Base-by-base conservation (phyloP, 2,113 vertebrate species). In the Microcebus murinus region DNA sequence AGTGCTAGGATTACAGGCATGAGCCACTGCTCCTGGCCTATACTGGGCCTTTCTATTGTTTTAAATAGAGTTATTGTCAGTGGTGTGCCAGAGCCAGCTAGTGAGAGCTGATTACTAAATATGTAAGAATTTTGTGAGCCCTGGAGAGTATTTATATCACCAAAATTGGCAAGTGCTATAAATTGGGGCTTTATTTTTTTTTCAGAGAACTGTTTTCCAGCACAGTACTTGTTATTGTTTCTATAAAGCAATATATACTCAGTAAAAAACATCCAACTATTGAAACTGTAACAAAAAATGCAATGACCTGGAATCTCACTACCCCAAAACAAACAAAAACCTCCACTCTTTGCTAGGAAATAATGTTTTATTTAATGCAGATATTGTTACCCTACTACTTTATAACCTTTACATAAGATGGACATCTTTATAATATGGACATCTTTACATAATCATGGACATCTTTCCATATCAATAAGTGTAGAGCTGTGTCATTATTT, bases 221-320 rank as follows among this genome's bases (percentile, higher is more conserved):
- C 27, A 96, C 0, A 85, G 73, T 39, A 45, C 15, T 95, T 88
- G 34, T 76, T 95, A 93, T 25, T 59, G 13, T 96, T 96, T 93
- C 67, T 86, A 63, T 87, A 88, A 93, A 94, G 67, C n/a, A 65
- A 96, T 59, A 94, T 34, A 59, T 23, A 5, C 11, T 95, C 76
- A 84, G 59, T 52, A 95, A 92, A 96, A 92, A 77, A 85, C 39
- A 73, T 80, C 63, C 14, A 76, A 81, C 52, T 87, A 48, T 42
- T 87, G 9, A 74, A 90, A 90, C 74, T 94, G 84, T n/a, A 85
- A 95, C 71, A 71, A 96, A 90, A 93, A 94, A 77, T 89, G 8
- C 20, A 88, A 84, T 84, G 50, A 95, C 45, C 48, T 97, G 61
- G 82, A 97, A 93, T 90, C 92, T 61, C 45, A 95, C 50, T 80